Evolutionary conservation across 2,888 invertebrate species (phyloP), one percentile per base, ranked within the genome.

Genomic region (Eubasilissa splendida): DNA sequence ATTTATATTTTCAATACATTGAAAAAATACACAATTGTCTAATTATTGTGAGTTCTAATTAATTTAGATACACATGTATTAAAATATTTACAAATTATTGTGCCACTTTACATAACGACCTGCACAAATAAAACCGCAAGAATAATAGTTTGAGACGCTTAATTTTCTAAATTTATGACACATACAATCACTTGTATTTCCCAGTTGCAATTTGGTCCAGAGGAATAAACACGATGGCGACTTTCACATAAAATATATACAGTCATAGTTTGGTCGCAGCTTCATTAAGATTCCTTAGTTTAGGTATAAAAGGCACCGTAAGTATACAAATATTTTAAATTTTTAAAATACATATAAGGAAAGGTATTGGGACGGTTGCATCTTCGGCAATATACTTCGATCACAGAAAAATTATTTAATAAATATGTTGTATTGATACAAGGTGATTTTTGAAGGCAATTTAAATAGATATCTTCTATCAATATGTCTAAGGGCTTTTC

Each of bases 231-330:
- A 71, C 70, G 76, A 80, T 80, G 80, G 80, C 80, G 80, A 76
- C 65, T 66, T 74, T 71, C 77, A 80, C 66, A 66, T 77, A 54
- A 59, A 42, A 71, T 81, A 78, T 81, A 65, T 81, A 81, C 81
- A 81, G 56, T 59, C 58, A 68, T 74, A 77, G 81, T 81, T 81
- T 81, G 81, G 81, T 81, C 81, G 78, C 81, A 81, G 81, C 81
- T 81, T 81, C 68, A 71, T 52, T 66, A 22, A 50, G 50, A 80
- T 80, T 80, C 76, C 76, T 56, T 78, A 80, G 56, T 70, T 71
- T 76, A 80, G 52, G 14, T 74, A 80, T 63, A 77, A 76, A 76
- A 80, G 66, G 76, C 75, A 78, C 59, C 74, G 60, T 66, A 63
- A 22, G 50, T 77, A 22, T 77, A 81, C 74, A 73, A 31, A 42